Evolutionary conservation across 1,140 invertebrate species (phyloP).

Genomic region (Trachelipus rathkii): DNA sequence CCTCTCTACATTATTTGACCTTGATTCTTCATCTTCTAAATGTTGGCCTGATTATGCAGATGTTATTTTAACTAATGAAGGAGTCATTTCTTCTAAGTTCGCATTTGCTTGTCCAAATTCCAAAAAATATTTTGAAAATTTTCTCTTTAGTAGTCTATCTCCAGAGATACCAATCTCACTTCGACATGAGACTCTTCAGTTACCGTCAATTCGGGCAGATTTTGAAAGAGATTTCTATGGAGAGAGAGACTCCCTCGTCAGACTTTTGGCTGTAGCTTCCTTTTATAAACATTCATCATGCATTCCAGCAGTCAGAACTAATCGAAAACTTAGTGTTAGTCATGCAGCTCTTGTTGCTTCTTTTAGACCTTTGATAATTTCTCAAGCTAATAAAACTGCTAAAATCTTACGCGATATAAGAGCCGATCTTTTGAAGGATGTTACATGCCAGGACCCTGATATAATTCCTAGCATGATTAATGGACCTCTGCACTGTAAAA

Average conservation of each 20-base stretch:
- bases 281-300: not conserved
- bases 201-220: not conserved
- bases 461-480: not conserved
- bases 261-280: not conserved
- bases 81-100: not conserved
- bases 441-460: not conserved
- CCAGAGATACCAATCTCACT: not conserved
- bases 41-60: not conserved
- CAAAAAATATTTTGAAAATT: not conserved
- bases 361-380: not conserved
- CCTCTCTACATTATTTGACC: not conserved
- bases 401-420: not conserved
- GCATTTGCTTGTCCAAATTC: constrained; percentile 4
- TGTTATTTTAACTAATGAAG: not conserved
- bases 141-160: not conserved
- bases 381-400: not conserved
- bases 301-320: not conserved
- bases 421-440: not conserved
- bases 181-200: not conserved
- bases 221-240: not conserved
- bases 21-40: not conserved
- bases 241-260: not conserved
- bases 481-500: not conserved
- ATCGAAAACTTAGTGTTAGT: not conserved
- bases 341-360: not conserved